Percentiles rank a stretch among this genome's conserved stretches.
phyloP scores from a whole-genome alignment of 2,797 vertebrate species.

The Intellagama lesueurii region DNA sequence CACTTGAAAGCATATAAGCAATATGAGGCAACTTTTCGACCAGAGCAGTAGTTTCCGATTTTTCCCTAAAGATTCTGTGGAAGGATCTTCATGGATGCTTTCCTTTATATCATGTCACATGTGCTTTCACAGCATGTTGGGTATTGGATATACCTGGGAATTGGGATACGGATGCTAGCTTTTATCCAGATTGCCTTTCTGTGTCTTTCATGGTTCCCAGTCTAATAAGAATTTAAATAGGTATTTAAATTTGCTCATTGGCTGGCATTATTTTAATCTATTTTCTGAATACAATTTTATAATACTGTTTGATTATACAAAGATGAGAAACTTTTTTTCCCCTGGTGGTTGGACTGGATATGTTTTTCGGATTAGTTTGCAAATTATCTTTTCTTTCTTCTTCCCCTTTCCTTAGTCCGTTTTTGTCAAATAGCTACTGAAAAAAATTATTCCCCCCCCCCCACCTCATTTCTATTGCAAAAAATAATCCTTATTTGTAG shows the following conservation, averaged over 20 bases:
- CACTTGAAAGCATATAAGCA: neutral
- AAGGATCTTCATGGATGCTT: no score
- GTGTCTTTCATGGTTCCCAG: conserved; percentile 34
- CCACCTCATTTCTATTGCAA: conserved; percentile 6
- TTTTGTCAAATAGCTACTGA: neutral
- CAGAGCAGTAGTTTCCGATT: no score
- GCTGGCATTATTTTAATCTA: neutral
- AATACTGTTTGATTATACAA: neutral
- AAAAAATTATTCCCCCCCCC: neutral
- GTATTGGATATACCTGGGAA: neutral
- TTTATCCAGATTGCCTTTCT: neutral
- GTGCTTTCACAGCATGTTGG: neutral
- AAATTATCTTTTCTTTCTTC: neutral
- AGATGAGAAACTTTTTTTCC: neutral
- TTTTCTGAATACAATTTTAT: no score
- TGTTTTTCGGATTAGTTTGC: conserved; percentile 11
- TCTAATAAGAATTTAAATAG: conserved; percentile 11
- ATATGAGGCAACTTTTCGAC: neutral
- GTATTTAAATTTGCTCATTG: conserved; percentile 12
- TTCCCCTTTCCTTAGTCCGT: accelerated
- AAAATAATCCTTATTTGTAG: conserved; percentile 28
- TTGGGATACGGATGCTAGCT: neutral
- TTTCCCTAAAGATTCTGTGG: neutral
- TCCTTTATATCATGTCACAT: neutral
- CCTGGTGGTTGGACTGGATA: neutral